These are phyloP conservation scores for Aporophyla lueneburgensis DNA, from an alignment of 2,888 invertebrate species.

Conservation along the genomic window DNA sequence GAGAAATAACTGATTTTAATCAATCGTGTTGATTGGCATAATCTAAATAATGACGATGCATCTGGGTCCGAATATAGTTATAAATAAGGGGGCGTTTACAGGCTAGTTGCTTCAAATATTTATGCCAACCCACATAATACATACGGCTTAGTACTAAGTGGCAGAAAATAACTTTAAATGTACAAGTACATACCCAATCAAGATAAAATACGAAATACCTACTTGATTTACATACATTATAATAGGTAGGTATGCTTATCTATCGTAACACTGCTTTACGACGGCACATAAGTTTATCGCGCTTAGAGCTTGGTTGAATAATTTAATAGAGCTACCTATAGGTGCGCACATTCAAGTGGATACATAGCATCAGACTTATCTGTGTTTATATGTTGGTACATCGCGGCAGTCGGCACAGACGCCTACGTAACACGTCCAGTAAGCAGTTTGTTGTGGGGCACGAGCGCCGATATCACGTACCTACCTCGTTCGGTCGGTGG, in stretches of 20 bases:
- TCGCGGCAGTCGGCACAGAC: slow-evolving; percentile 81
- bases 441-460: slow-evolving; percentile 90
- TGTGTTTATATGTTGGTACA: slow-evolving; percentile 85
- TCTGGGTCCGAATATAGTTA: neutral
- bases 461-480: slow-evolving; percentile 89
- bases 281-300: slow-evolving; percentile 72
- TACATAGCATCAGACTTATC: slow-evolving; percentile 70
- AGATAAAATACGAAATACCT: slow-evolving; percentile 23
- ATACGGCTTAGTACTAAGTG: neutral
- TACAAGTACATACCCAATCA: slow-evolving; percentile 24
- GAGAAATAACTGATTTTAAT: neutral
- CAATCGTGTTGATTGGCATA: slow-evolving; percentile 1
- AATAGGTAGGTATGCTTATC: slow-evolving; percentile 52
- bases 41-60: neutral
- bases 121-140: neutral
- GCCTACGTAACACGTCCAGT: slow-evolving; percentile 90
- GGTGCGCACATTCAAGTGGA: slow-evolving; percentile 69
- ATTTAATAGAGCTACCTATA: slow-evolving; percentile 50
- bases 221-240: slow-evolving; percentile 36
- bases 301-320: slow-evolving; percentile 74
- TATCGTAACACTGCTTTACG: slow-evolving; percentile 50
- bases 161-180: slow-evolving; percentile 13
- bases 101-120: neutral
- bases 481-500: slow-evolving; percentile 86
- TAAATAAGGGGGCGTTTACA: neutral